These are phyloP conservation scores for Hydractinia symbiolongicarpus DNA, from an alignment of 30 jellyfish, hydroid and myxozoan genomes.

Conservation along the genomic window DNA sequence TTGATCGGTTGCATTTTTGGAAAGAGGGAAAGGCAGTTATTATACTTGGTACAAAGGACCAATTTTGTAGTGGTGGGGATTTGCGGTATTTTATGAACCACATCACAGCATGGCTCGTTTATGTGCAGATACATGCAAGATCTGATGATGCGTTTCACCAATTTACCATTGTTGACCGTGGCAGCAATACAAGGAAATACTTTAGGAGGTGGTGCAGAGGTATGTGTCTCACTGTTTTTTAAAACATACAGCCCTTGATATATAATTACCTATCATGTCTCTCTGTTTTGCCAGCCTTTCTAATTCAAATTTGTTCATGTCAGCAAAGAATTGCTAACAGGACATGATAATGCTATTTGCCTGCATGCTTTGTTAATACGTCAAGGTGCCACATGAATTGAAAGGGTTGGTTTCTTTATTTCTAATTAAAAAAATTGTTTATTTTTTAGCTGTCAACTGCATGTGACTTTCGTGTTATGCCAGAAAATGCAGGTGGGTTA, in stretches of 20 bases:
- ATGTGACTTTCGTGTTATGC: slow-evolving; percentile 74
- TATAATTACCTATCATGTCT: not conserved
- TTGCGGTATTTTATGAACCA: slow-evolving; percentile 62
- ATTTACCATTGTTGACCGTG: slow-evolving; percentile 67
- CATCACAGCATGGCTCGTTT: slow-evolving; percentile 60
- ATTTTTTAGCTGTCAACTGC: slow-evolving; percentile 65
- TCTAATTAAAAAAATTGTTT: not conserved
- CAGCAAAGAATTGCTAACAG: too few relatives aligned
- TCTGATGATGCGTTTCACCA: slow-evolving; percentile 44
- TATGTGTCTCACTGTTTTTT: not conserved
- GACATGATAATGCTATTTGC: too few relatives aligned
- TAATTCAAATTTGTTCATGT: not conserved
- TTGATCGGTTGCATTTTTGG: slow-evolving; percentile 56
- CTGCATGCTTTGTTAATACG: too few relatives aligned
- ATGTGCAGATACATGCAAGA: slow-evolving; percentile 89
- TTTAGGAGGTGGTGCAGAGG: slow-evolving; percentile 98
- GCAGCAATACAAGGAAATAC: slow-evolving; percentile 83
- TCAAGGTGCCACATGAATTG: too few relatives aligned
- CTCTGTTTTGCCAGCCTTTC: not conserved
- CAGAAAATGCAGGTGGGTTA: slow-evolving; percentile 44
- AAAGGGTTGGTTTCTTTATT: too few relatives aligned
- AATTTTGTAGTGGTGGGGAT: slow-evolving; percentile 93
- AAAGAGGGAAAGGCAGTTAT: slow-evolving; percentile 61
- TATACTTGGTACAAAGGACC: slow-evolving; percentile 51
- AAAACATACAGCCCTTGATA: not conserved